Evolutionary conservation across 2,113 vertebrate species (phyloP).

Genomic region (Anser cygnoides): DNA sequence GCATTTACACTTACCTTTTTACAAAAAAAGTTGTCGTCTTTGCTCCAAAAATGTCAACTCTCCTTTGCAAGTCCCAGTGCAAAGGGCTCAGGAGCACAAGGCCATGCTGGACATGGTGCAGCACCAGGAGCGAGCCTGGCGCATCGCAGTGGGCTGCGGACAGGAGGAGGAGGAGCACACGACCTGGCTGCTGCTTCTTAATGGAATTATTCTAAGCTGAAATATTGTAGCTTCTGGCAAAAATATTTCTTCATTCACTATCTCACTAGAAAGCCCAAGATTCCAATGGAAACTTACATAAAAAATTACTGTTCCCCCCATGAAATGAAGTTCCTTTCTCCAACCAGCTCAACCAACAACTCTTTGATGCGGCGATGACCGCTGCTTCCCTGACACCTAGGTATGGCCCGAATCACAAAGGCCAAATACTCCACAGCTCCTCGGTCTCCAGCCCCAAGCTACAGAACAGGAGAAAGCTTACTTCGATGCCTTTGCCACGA

Average conservation of each 20-base stretch:
- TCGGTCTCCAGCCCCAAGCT: not conserved
- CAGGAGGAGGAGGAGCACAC: not conserved
- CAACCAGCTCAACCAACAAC: not conserved
- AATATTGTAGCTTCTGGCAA: not conserved
- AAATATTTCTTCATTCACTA: not conserved
- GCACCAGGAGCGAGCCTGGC: not conserved
- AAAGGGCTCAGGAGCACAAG: not conserved
- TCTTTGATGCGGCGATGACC: not conserved
- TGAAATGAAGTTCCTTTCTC: not conserved
- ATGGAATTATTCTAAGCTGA: not conserved
- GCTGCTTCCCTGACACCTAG: not conserved
- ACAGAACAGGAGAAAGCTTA: not conserved
- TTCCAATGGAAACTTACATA: not conserved
- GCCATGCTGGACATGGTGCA: not conserved
- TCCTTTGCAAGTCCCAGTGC: not conserved
- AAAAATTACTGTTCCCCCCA: not conserved
- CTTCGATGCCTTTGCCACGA: not conserved
- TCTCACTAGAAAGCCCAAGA: not conserved
- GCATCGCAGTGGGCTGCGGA: rapidly evolving
- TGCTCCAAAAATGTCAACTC: not conserved
- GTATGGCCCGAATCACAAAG: not conserved
- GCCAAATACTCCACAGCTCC: not conserved
- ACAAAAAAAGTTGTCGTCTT: not conserved
- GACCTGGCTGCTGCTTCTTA: rapidly evolving
- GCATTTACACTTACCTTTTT: not conserved